Conservation (phyloP, 1,140 invertebrate species). For the Oscheius sp. region DNA sequence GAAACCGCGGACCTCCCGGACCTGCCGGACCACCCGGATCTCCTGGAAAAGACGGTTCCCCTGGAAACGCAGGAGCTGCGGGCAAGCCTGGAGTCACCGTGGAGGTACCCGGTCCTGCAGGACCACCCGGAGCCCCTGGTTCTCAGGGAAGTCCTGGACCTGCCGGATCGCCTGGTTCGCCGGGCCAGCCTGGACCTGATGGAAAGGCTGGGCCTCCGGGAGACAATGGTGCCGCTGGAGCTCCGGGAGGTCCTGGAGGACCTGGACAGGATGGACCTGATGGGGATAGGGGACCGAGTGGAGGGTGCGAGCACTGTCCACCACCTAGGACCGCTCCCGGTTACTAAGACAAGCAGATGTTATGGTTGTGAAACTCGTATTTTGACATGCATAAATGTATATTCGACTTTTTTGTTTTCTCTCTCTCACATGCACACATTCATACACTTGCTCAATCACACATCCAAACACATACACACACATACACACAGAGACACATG, state of each 20-base stretch:
- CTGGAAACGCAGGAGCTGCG: slow-evolving; percentile 26
- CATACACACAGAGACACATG: too few relatives aligned
- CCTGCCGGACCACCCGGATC: slow-evolving; percentile 18
- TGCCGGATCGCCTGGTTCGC: slow-evolving; percentile 4
- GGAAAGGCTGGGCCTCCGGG: slow-evolving; percentile 27
- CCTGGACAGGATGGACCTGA: slow-evolving; percentile 29
- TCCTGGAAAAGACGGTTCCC: slow-evolving; percentile 11
- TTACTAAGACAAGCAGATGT: too few relatives aligned
- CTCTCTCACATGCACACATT: too few relatives aligned
- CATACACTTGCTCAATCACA: too few relatives aligned
- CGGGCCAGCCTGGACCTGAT: slow-evolving; percentile 13
- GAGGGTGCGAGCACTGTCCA: slow-evolving; percentile 40
- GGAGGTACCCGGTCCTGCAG: slow-evolving; percentile 16
- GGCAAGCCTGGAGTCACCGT: slow-evolving; percentile 1
- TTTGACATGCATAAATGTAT: too few relatives aligned
- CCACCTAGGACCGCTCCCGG: slow-evolving; percentile 40
- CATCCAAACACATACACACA: too few relatives aligned
- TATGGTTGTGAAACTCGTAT: too few relatives aligned
- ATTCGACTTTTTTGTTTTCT: too few relatives aligned
- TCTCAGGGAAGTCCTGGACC: slow-evolving; percentile 23
- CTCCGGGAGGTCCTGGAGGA: slow-evolving; percentile 19
- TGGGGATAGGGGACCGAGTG: slow-evolving; percentile 29
- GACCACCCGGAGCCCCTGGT: slow-evolving; percentile 31
- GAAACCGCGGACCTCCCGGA: slow-evolving; percentile 33
- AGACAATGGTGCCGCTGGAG: slow-evolving; percentile 30